Conservation (phyloP, 2,888 invertebrate genomes). For the Caenorhabditis sulstoni region DNA sequence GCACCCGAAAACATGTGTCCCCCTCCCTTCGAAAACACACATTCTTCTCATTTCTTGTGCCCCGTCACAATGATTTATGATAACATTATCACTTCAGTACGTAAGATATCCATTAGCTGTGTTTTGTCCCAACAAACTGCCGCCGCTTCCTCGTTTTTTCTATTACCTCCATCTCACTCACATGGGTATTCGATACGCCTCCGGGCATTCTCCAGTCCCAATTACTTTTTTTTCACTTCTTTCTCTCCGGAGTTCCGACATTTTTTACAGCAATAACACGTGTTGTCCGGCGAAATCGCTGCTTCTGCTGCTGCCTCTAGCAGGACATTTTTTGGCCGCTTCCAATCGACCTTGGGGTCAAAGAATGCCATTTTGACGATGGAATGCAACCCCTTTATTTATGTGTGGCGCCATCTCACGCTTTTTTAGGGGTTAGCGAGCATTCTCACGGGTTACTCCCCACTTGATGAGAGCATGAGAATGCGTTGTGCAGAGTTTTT, state of each 20-base stretch:
- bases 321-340: not conserved
- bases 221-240: slow-evolving; percentile 6
- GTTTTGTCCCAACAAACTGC: slow-evolving; percentile 9
- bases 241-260: slow-evolving; percentile 21
- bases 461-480: too few species aligned
- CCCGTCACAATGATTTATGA: slow-evolving; percentile 39
- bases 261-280: slow-evolving; percentile 34
- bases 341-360: too few species aligned
- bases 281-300: slow-evolving; percentile 31
- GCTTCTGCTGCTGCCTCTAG: too few species aligned
- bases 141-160: slow-evolving; percentile 14
- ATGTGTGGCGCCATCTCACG: too few species aligned
- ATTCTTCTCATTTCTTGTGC: not conserved
- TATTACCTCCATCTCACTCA: slow-evolving; percentile 6
- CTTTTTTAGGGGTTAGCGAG: too few species aligned
- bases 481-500: too few species aligned
- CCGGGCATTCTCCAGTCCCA: slow-evolving; percentile 39
- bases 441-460: too few species aligned
- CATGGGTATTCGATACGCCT: slow-evolving; percentile 25
- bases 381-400: too few species aligned
- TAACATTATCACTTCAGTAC: slow-evolving; percentile 27
- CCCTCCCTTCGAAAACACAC: not conserved
- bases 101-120: slow-evolving; percentile 30
- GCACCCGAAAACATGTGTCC: slow-evolving; percentile 27
- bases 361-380: too few species aligned